Evolutionary conservation across 1,140 invertebrate species (phyloP).

Genomic region (Cherax destructor): DNA sequence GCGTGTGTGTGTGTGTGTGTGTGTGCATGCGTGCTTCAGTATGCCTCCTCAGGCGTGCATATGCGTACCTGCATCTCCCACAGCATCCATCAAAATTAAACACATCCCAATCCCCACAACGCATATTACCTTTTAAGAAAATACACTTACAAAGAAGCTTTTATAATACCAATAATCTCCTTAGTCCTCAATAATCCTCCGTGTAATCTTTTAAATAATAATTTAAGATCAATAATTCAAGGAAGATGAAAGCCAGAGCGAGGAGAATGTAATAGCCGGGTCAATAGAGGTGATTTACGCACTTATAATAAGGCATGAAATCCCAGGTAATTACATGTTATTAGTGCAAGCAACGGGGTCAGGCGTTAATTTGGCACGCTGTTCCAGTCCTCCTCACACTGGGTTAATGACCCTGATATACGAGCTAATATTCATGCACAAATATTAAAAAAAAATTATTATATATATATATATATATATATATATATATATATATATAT

Average conservation of each 20-base stretch:
- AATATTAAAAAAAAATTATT: background rate
- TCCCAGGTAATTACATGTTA: background rate
- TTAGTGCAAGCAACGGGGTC: background rate
- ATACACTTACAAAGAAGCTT: background rate
- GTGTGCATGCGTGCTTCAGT: too few species aligned
- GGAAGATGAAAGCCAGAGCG: background rate
- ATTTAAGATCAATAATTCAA: background rate
- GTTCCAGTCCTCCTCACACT: background rate
- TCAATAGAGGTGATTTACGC: background rate
- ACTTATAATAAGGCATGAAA: slow-evolving; percentile 11
- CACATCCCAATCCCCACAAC: too few species aligned
- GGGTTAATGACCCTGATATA: too few species aligned
- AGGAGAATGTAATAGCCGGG: background rate
- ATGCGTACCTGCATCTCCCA: too few species aligned
- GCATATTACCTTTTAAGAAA: too few species aligned
- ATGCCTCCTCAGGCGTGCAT: too few species aligned
- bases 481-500: slow-evolving; percentile 10
- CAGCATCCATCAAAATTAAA: too few species aligned
- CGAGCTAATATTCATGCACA: background rate
- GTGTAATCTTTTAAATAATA: background rate
- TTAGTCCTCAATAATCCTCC: background rate
- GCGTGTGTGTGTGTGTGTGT: too few species aligned
- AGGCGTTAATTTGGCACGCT: background rate
- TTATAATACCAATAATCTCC: background rate
- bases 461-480: slow-evolving; percentile 7